Evolutionary conservation across 2,797 vertebrate species (phyloP).

Genomic region (Cephalopachus bancanus): DNA sequence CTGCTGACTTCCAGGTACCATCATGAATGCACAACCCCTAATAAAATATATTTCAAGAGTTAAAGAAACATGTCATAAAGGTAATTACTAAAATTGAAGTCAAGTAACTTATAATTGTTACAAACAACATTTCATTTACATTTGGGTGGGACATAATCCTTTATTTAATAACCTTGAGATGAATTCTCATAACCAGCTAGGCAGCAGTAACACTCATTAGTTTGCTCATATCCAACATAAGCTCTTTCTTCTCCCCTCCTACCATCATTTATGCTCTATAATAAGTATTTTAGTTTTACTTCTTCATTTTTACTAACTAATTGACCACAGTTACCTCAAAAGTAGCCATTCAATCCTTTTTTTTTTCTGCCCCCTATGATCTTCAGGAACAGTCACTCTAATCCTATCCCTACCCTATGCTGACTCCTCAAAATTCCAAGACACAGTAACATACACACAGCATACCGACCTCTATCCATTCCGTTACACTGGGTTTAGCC

Average conservation of each 20-base stretch:
- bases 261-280: neutral
- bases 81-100: constrained; percentile 38
- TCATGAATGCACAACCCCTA: constrained; percentile 94
- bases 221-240: neutral
- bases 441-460: neutral
- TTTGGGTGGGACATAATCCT: neutral
- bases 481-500: neutral
- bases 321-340: neutral
- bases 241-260: neutral
- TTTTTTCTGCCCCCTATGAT: neutral
- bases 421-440: neutral
- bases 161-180: neutral
- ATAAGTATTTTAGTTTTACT: neutral
- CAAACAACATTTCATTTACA: neutral
- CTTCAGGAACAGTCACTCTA: neutral
- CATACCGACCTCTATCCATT: neutral
- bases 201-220: neutral
- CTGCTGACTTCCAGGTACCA: constrained; percentile 97
- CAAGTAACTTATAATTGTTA: neutral
- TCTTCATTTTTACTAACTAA: constrained; percentile 24
- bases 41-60: constrained; percentile 69
- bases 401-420: neutral
- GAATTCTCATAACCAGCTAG: neutral
- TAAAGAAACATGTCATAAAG: constrained; percentile 13
- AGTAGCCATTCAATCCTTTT: neutral